phyloP scores from a whole-genome alignment of 2,888 invertebrate genomes.

The Metallyticus violacea region DNA sequence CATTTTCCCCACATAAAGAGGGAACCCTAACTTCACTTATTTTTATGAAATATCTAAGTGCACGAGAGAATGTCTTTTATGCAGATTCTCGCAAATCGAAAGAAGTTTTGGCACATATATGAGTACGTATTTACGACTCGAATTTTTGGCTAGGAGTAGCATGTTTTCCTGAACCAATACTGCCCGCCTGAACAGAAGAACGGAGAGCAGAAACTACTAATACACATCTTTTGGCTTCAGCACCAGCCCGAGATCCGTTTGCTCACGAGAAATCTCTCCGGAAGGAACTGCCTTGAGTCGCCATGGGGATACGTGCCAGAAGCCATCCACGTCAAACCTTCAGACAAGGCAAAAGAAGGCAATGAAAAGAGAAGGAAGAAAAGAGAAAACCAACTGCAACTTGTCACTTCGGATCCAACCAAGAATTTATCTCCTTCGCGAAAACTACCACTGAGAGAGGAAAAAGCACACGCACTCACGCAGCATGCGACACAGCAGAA shows the following conservation, averaged over 20 bases:
- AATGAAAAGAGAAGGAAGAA: neutral
- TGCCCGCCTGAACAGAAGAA: no score
- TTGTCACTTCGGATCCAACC: conserved; percentile 8
- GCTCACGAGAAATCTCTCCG: neutral
- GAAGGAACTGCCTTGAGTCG: neutral
- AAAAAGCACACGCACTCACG: neutral
- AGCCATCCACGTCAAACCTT: neutral
- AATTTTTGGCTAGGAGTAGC: no score
- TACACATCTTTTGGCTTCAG: neutral
- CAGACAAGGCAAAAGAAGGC: neutral
- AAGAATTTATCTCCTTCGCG: conserved; percentile 11
- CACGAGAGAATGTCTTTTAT: no score
- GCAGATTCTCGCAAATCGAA: no score
- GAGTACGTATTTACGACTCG: no score
- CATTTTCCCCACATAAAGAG: no score
- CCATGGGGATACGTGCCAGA: neutral
- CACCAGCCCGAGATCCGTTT: neutral
- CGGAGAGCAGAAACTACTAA: neutral
- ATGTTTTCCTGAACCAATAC: no score
- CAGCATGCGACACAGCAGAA: neutral
- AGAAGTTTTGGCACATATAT: no score
- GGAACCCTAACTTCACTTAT: no score
- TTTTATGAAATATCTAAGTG: no score
- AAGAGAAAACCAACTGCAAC: conserved; percentile 1
- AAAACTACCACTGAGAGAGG: neutral